Evolutionary conservation across 2,797 vertebrate species (phyloP).

Genomic region (Balearica regulorum): DNA sequence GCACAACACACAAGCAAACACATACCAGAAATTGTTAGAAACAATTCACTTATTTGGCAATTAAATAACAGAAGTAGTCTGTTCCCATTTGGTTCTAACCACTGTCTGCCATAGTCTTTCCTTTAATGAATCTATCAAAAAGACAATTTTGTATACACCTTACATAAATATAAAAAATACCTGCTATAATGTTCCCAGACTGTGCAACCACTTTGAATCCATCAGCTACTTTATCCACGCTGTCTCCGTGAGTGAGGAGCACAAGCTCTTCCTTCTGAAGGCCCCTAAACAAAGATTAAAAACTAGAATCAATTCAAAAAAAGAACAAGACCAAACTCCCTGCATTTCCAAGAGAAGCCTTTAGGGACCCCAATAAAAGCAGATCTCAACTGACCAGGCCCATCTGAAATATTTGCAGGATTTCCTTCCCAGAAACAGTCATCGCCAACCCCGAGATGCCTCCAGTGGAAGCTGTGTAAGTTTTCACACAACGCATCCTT

Average conservation of each 20-base stretch:
- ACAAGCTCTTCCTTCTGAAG: constrained; percentile 98
- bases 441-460: background rate
- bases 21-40: background rate
- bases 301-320: background rate
- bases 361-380: background rate
- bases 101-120: background rate
- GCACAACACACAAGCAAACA: background rate
- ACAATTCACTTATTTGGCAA: background rate
- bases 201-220: constrained; percentile 97
- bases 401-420: background rate
- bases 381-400: rapidly evolving
- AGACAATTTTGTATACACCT: background rate
- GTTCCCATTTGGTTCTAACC: background rate
- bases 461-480: rapidly evolving
- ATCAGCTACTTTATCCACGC: constrained; percentile 97
- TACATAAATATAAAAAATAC: constrained; percentile 66
- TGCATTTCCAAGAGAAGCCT: background rate
- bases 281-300: constrained; percentile 76
- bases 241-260: constrained; percentile 95
- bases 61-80: background rate
- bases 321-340: background rate
- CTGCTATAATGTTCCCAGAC: constrained; percentile 95
- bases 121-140: background rate
- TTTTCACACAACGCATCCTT: background rate
- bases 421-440: background rate